phyloP scores from a whole-genome alignment of 2,888 invertebrate species.

The Mystacides longicornis region DNA sequence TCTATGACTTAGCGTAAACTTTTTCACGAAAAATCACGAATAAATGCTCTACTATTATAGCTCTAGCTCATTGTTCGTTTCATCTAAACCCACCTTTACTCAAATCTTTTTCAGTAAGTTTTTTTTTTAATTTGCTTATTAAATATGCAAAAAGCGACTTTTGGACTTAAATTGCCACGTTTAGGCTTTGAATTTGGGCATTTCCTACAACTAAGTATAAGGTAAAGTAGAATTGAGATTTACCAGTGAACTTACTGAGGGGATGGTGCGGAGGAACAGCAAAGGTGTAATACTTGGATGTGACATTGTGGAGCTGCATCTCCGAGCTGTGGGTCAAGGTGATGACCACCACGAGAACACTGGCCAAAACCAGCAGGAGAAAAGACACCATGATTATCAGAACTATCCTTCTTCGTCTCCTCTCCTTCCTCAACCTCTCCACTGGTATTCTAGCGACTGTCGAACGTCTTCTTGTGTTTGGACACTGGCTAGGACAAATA shows the following conservation, averaged over 20 bases:
- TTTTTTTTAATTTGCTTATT: too few relatives aligned
- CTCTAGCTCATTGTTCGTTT: too few relatives aligned
- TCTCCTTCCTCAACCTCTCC: constrained; percentile 54
- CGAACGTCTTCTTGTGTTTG: constrained; percentile 42
- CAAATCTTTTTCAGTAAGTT: too few relatives aligned
- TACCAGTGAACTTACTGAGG: constrained; percentile 46
- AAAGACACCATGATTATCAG: constrained; percentile 65
- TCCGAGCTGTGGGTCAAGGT: constrained; percentile 68
- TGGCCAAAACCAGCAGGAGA: constrained; percentile 63
- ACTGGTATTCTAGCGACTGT: constrained; percentile 41
- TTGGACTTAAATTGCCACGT: too few relatives aligned
- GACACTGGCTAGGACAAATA: constrained; percentile 39
- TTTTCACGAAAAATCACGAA: too few relatives aligned
- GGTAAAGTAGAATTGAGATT: too few relatives aligned
- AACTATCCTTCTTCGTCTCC: constrained; percentile 61
- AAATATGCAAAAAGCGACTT: too few relatives aligned
- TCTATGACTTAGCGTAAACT: too few relatives aligned
- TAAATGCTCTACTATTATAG: too few relatives aligned
- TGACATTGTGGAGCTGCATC: constrained; percentile 54
- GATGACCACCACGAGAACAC: constrained; percentile 69
- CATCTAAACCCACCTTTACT: too few relatives aligned
- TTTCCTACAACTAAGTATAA: too few relatives aligned
- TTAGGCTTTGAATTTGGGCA: too few relatives aligned
- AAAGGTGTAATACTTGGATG: constrained; percentile 59
- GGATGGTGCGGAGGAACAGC: constrained; percentile 54